Evolutionary conservation across 2,797 vertebrate species (phyloP).

Genomic region (Zonotrichia albicollis): DNA sequence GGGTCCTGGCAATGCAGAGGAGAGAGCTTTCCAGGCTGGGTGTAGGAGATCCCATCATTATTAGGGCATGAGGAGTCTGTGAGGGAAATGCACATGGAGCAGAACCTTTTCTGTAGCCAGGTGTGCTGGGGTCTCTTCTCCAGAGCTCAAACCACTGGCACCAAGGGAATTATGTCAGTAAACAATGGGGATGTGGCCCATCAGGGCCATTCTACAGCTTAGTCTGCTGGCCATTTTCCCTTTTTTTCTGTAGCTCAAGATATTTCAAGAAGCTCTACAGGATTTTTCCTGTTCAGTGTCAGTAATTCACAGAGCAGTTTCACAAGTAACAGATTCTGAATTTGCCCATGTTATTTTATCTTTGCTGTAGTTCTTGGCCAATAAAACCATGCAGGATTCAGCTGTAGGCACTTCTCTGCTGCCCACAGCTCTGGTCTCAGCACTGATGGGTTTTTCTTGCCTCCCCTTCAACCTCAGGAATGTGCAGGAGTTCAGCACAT

Average conservation of each 20-base stretch:
- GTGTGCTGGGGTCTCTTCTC: neutral
- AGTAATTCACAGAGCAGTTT: neutral
- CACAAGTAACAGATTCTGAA: neutral
- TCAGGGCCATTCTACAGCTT: neutral
- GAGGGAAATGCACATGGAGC: neutral
- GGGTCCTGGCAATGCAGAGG: neutral
- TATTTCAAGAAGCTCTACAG: neutral
- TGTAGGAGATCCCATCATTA: rapidly evolving
- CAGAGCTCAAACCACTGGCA: neutral
- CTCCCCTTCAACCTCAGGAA: neutral
- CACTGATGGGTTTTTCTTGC: neutral
- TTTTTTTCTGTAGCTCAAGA: neutral
- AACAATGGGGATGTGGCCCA: neutral
- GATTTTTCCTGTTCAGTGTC: neutral
- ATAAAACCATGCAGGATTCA: neutral
- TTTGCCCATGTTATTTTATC: neutral
- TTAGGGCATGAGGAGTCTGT: neutral
- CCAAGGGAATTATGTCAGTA: neutral
- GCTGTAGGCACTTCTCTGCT: neutral
- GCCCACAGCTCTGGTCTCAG: neutral
- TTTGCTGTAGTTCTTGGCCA: neutral
- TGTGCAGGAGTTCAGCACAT: neutral
- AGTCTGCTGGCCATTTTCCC: neutral
- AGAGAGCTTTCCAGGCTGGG: neutral
- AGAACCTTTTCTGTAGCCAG: neutral